Conservation (phyloP, 2,888 invertebrate genomes). For the Ophion obscuratus region DNA sequence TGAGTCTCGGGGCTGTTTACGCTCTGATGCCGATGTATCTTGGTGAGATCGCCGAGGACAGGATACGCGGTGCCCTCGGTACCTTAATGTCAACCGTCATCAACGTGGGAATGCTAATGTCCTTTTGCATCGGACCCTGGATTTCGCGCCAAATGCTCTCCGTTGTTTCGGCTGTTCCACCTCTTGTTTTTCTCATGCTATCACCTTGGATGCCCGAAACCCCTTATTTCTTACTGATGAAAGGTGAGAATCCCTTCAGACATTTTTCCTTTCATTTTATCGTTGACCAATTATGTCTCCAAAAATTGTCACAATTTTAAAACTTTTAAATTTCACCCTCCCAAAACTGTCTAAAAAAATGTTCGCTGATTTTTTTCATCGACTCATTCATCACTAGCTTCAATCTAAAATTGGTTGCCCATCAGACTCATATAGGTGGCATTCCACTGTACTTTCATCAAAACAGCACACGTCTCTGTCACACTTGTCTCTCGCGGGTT, state of each 20-base stretch:
- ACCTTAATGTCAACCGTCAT: neutral
- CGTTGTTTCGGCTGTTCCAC: constrained; percentile 16
- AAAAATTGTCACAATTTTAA: too few relatives aligned
- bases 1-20: constrained; percentile 60
- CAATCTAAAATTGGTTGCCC: too few relatives aligned
- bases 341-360: too few relatives aligned
- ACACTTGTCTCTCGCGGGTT: too few relatives aligned
- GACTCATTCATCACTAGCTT: too few relatives aligned
- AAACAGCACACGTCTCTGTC: too few relatives aligned
- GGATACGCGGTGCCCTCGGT: constrained; percentile 66
- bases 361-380: too few relatives aligned
- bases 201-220: constrained; percentile 48
- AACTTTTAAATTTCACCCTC: too few relatives aligned
- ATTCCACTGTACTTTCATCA: too few relatives aligned
- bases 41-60: constrained; percentile 69
- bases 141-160: neutral
- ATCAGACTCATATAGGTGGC: too few relatives aligned
- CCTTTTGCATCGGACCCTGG: constrained; percentile 31
- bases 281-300: too few relatives aligned
- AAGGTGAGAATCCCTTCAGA: constrained; percentile 19
- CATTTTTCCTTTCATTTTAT: too few relatives aligned
- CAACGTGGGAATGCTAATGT: constrained; percentile 7
- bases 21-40: constrained; percentile 64
- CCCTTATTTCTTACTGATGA: constrained; percentile 46
- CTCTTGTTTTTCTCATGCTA: constrained; percentile 20